Evolutionary conservation across 2,888 invertebrate species (phyloP), one percentile per base, ranked within the genome.

Genomic region (Cosmia trapezina): DNA sequence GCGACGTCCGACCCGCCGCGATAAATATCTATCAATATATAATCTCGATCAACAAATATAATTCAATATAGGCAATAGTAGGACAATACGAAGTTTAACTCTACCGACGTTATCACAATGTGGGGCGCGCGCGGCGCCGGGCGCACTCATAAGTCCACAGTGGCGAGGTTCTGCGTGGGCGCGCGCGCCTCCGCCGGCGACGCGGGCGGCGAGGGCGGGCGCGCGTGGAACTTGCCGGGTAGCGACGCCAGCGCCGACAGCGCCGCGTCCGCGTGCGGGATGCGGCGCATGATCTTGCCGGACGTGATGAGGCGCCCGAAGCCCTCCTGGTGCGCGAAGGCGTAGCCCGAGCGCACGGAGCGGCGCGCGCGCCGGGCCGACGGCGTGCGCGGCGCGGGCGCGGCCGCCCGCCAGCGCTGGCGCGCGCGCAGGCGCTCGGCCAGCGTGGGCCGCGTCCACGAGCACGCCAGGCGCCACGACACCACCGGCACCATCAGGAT

Each of bases 391-490:
- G 98, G 96, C 70, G 98, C 97, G 89, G 98, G 98, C 85, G 98
- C 97, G 81, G 98, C 98, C 85, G 96, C 93, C 94, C 97, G 88
- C 98, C 97, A 93, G 97, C 97, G 88, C 97, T 96, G 93, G 97
- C 98, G 95, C 90, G 99, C 97, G 71, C 99, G 97, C 79, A 99
- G 98, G 88, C 99, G 95, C 91, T 99, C 99, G 9, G 98, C 98
- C 83, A 99, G 96, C 73, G 99, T 99, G 37, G 99, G 99, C 90
- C 98, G 97, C 74, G 98, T 98, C 95, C 99, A 98, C 86, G 98
- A 97, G 93, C 98, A 98, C 96, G 99, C 99, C 97, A 99, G 99
- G 89, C 99, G 97, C 97, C 98, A 98, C 83, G 99, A 98, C 86
- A 99, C 97, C 88, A 99, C 98, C 70, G 99, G 99, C 93, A 99